Evolutionary conservation across 2,113 vertebrate species (phyloP).

Genomic region (Nothocercus nigrocapillus): DNA sequence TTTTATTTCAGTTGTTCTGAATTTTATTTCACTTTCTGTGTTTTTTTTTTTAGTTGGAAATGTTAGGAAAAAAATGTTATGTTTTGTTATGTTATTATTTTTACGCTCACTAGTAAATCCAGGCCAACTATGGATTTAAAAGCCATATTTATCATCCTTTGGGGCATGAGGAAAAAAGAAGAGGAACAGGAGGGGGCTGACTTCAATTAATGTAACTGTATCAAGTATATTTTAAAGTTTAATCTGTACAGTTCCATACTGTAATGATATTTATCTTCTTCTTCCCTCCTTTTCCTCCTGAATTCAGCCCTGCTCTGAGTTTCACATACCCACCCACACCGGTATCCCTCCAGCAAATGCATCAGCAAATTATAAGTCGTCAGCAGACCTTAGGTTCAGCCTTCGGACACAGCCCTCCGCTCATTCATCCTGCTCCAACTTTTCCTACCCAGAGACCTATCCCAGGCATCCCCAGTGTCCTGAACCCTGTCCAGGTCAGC

Average conservation of each 20-base stretch:
- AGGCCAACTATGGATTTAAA: neutral
- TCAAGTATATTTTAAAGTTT: neutral
- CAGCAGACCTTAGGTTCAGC: constrained; percentile 93
- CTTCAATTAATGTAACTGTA: neutral
- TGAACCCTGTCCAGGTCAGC: constrained; percentile 89
- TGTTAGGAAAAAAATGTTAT: constrained; percentile 18
- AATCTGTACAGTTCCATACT: neutral
- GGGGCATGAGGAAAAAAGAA: neutral
- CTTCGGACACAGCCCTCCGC: constrained; percentile 96
- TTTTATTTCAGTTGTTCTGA: constrained; percentile 63
- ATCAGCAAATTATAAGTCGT: constrained; percentile 94
- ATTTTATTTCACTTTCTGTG: constrained; percentile 23
- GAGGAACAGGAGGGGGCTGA: neutral
- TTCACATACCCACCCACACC: constrained; percentile 96
- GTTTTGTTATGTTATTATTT: constrained; percentile 18
- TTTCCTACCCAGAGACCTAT: constrained; percentile 94
- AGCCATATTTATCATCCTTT: neutral
- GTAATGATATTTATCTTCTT: neutral
- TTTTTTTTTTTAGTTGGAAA: neutral
- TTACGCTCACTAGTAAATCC: constrained; percentile 30
- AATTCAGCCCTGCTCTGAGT: constrained; percentile 90
- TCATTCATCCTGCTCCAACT: constrained; percentile 94
- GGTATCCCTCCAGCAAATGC: constrained; percentile 92
- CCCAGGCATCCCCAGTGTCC: constrained; percentile 89
- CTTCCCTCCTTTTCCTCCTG: neutral